Base-by-base conservation (phyloP, 1,140 invertebrate species). In the Drosophila carrolli region DNA sequence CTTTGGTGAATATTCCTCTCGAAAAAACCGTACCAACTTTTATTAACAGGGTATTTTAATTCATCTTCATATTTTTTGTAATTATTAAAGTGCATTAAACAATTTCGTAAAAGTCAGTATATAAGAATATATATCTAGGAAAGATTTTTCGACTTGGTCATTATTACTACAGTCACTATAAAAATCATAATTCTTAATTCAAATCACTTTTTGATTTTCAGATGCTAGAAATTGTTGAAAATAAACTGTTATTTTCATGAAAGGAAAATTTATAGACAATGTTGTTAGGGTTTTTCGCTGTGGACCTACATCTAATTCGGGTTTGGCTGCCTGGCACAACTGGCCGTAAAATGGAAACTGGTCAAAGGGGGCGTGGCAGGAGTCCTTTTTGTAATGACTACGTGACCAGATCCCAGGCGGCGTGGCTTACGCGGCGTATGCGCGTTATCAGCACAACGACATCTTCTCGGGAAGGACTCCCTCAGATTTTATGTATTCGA, bases 381-480 rank as follows among this genome's bases (percentile, higher is more conserved):
- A 71, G 82, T 55, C 57, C 73, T 56, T 83, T 48, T 54, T 63
- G 41, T 71, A 81, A 89, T 84, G 84, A 72, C 73, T 84, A 68
- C 59, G 76, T 73, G 83, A 68, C 78, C 66, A 67, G 54, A 35
- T 80, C 60, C 48, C 32, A 51, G 66, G 83, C 67, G 76, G 76
- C 83, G 67, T 84, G 79, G 82, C 83, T 86, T 86, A 88, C 79
- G 83, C 67, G 63, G 75, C 75, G 84, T 89, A 89, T 89, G 68
- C 70, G 84, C 80, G 65, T 90, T 89, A 89, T 89, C 85, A 74
- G 73, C 60, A 40, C 47, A 43, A 80, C 41, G 80, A 48, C 76
- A 88, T 88, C 85, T 89, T 84, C 65, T 55, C 48, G 50, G 55
- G 14, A 35, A 27, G 29, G 4, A 16, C 57, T 57, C 44, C 56